These are phyloP conservation scores for Sebastes fasciatus DNA, from an alignment of 2,113 vertebrate species.

Conservation along the genomic window DNA sequence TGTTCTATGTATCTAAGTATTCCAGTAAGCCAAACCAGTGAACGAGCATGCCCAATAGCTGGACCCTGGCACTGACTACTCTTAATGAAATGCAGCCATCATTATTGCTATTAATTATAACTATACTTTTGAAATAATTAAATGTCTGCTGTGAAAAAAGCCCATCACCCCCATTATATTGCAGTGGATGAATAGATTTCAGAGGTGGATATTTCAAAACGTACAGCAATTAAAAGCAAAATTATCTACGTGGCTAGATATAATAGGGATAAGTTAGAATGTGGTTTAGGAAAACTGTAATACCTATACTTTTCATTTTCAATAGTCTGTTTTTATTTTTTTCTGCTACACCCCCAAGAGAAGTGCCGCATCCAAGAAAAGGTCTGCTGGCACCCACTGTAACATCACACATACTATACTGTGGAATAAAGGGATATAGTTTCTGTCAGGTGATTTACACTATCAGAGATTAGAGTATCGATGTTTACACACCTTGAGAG, in stretches of 20 bases:
- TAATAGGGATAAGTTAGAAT: not conserved
- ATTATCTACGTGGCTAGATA: too few species aligned
- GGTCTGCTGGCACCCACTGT: not conserved
- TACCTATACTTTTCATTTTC: too few species aligned
- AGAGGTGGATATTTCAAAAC: not conserved
- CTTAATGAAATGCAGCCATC: not conserved
- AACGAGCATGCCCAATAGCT: not conserved
- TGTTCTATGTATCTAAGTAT: not conserved
- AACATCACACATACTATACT: not conserved
- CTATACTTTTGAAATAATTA: not conserved
- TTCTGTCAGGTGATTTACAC: not conserved
- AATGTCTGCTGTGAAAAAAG: not conserved
- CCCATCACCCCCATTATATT: not conserved
- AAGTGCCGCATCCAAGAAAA: not conserved
- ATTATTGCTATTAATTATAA: not conserved
- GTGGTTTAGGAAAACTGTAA: not conserved
- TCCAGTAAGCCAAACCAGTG: not conserved
- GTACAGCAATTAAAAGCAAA: not conserved
- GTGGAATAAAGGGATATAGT: not conserved
- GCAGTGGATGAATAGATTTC: not conserved
- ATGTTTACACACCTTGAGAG: constrained; percentile 71
- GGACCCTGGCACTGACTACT: not conserved
- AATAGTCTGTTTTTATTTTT: not conserved
- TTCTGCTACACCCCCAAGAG: not conserved
- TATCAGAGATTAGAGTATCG: not conserved